Evolutionary conservation across 2,888 invertebrate species (phyloP), one percentile per base, ranked within the genome.

Genomic region (Ichneumoninae sp.): DNA sequence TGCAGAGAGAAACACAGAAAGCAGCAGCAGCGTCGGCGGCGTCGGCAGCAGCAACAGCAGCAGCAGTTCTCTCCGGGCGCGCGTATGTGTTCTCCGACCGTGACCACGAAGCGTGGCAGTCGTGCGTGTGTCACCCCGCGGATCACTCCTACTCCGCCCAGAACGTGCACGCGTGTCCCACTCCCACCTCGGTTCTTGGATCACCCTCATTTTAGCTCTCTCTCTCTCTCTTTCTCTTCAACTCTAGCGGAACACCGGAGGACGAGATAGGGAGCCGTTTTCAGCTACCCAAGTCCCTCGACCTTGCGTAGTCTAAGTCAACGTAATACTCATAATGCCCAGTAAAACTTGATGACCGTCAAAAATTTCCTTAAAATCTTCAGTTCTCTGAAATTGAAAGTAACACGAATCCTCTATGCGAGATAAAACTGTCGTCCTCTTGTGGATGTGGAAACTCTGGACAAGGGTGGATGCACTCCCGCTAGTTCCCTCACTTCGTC

Each of bases 101-200:
- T 93, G 91, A 91, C 91, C 92, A 92, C 90, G 89, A 91, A 93
- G 93, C 93, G 92, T 93, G 93, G 92, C 92, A 89, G 91, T 88
- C 92, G 92, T 92, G 93, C 93, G 93, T 93, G 92, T 92, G 93
- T 93, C 93, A 93, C 92, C 88, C 88, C 82, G 83, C 87, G 89
- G 89, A 91, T 90, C 89, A 87, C 84, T 90, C 86, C 88, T 89
- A 89, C 89, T 89, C 92, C 93, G 92, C 93, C 93, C 93, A 92
- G 90, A 92, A 92, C 89, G 88, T 92, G 91, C 92, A 92, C 93
- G 91, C 92, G 91, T 89, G 88, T 86, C 84, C 83, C 65, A n/a
- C 79, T 82, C 75, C 69, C 63, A 44, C 73, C 68, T 52, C 78
- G 22, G 5, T 52, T n/a, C 54, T 50, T 40, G 36, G 65, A 70